Evolutionary conservation across 2,113 vertebrate species (phyloP).

Genomic region (Delphinapterus leucas): DNA sequence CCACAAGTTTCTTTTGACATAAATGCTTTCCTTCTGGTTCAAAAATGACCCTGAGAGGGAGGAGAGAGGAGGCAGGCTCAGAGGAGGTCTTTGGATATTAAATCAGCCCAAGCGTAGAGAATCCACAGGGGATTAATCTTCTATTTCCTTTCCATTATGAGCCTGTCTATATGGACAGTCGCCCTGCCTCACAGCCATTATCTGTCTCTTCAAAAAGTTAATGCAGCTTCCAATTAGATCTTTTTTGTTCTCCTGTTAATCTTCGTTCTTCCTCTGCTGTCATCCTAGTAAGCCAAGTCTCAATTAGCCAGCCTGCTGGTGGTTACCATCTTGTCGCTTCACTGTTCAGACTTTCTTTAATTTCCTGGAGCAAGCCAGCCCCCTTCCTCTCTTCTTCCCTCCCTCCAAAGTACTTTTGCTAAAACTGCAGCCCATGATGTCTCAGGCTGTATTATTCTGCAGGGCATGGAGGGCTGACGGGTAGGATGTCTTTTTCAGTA

Average conservation of each 20-base stretch:
- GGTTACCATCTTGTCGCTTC: conserved; percentile 36
- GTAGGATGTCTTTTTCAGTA: neutral
- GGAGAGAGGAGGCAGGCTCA: conserved; percentile 34
- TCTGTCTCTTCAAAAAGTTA: conserved; percentile 77
- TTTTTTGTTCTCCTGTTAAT: conserved; percentile 41
- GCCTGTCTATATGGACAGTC: conserved; percentile 68
- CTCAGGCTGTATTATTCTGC: neutral
- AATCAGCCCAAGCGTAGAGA: conserved; percentile 69
- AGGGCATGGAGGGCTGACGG: neutral
- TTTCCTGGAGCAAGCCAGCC: conserved; percentile 24
- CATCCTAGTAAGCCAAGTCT: conserved; percentile 57
- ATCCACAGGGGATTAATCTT: conserved; percentile 74
- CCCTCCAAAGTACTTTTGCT: conserved; percentile 34
- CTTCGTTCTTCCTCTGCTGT: conserved; percentile 61
- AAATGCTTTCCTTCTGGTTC: conserved; percentile 61
- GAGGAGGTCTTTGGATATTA: conserved; percentile 60
- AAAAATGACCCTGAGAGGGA: conserved; percentile 45
- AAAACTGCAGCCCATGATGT: neutral
- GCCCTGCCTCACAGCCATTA: conserved; percentile 71
- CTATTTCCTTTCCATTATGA: conserved; percentile 79
- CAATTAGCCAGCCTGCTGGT: conserved; percentile 54
- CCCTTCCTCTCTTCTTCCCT: neutral
- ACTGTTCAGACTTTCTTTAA: conserved; percentile 26
- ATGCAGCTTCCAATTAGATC: conserved; percentile 67
- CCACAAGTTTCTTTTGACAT: conserved; percentile 47